Percentiles rank a stretch among this genome's conserved stretches.
Conservation (phyloP, 2,888 invertebrate species). For the Xestia rhomboidea region DNA sequence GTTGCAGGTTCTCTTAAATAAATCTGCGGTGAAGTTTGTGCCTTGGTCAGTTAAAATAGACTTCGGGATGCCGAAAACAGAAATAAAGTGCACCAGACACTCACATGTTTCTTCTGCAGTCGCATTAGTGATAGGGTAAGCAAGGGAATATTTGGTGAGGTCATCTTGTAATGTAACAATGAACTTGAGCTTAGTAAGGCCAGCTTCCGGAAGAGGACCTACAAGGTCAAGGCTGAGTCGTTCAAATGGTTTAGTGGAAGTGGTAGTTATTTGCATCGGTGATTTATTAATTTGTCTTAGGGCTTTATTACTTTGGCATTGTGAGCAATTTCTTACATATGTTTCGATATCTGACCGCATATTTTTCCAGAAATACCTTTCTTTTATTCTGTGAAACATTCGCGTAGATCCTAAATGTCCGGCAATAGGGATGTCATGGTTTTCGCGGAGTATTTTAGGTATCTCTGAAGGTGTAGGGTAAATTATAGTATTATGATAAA, state of each 20-base stretch:
- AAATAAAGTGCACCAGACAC: neutral
- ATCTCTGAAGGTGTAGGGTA: neutral
- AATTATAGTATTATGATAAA: neutral
- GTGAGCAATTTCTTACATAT: neutral
- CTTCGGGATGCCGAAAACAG: neutral
- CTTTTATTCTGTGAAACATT: neutral
- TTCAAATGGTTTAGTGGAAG: neutral
- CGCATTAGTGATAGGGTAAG: neutral
- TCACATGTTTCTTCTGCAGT: conserved; percentile 4
- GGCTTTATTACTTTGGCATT: neutral
- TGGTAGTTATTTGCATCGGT: neutral
- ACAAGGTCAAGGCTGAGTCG: neutral
- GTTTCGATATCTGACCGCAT: neutral
- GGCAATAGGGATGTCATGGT: too few relatives aligned
- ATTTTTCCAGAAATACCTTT: neutral
- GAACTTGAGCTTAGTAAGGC: neutral
- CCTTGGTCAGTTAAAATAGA: conserved; percentile 1
- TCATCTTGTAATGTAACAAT: conserved; percentile 5
- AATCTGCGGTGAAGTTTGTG: neutral
- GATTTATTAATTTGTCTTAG: too few relatives aligned
- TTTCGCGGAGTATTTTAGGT: neutral
- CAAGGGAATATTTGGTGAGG: conserved; percentile 4
- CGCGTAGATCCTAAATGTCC: too few relatives aligned
- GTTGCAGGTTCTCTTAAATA: neutral
- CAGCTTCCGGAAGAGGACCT: conserved; percentile 2